These are phyloP conservation scores for Oppia nitens DNA, from an alignment of 1,140 invertebrate species.

Conservation along the genomic window DNA sequence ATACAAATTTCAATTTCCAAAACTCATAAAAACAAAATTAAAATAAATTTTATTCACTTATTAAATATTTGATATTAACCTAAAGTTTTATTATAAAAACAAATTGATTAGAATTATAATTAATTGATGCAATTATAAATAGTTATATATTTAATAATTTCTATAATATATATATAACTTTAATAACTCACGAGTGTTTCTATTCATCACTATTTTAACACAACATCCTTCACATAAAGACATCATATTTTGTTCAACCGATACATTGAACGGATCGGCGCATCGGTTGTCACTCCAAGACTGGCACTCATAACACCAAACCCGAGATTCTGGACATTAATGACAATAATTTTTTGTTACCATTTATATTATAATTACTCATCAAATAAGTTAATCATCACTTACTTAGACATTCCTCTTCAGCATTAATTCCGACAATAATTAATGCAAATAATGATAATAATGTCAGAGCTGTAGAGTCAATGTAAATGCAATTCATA, in stretches of 20 bases:
- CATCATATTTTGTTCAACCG: slow-evolving; percentile 56
- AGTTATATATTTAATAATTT: no score
- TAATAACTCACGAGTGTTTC: slow-evolving; percentile 64
- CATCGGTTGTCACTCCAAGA: slow-evolving; percentile 70
- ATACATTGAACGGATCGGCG: slow-evolving; percentile 82
- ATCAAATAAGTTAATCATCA: not conserved
- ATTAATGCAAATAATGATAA: no score
- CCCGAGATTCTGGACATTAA: slow-evolving; percentile 16
- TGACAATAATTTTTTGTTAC: no score
- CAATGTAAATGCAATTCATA: not conserved
- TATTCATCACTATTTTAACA: slow-evolving; percentile 80
- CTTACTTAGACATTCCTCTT: slow-evolving; percentile 20
- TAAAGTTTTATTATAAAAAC: no score
- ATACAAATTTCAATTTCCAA: no score
- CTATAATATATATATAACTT: not conserved
- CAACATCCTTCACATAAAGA: slow-evolving; percentile 81
- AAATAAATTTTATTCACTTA: no score
- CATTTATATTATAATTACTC: not conserved
- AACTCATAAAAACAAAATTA: no score
- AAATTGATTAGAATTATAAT: no score
- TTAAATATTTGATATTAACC: no score
- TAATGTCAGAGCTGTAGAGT: not conserved
- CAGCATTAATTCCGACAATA: not conserved
- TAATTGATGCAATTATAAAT: no score
- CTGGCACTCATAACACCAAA: slow-evolving; percentile 70